phyloP scores from a whole-genome alignment of 2,797 vertebrate genomes.

The Pangasius sanitwongsei region DNA sequence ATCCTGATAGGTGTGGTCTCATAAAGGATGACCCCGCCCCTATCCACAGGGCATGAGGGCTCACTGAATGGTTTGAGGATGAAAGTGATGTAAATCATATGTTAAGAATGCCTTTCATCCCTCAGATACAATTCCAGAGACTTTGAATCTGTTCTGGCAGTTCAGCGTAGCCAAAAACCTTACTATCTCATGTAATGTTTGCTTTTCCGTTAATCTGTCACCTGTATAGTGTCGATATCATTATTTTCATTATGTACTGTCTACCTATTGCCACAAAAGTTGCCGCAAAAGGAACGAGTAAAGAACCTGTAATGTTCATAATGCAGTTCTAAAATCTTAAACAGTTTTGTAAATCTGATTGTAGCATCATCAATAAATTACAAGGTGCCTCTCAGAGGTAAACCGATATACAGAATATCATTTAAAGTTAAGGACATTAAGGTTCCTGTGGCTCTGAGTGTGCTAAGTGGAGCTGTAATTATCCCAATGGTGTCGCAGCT shows the following conservation, averaged over 20 bases:
- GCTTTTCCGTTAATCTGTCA: neutral
- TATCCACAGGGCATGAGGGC: too few species aligned
- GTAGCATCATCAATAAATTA: neutral
- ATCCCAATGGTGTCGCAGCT: slow-evolving; percentile 53
- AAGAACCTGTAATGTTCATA: neutral
- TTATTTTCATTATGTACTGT: neutral
- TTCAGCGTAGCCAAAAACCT: neutral
- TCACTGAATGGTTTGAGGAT: neutral
- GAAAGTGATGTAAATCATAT: neutral
- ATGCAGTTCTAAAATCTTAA: neutral
- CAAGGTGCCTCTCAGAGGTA: neutral
- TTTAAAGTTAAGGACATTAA: neutral
- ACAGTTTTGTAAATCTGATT: too few species aligned
- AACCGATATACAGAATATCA: neutral
- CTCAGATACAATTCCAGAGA: neutral
- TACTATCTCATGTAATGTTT: neutral
- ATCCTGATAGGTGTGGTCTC: neutral
- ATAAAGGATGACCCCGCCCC: neutral
- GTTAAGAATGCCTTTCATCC: neutral
- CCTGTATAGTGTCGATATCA: neutral
- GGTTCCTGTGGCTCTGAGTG: neutral
- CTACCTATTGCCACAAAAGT: neutral
- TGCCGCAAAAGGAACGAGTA: neutral
- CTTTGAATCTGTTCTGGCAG: neutral
- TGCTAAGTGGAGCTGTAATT: neutral